A percentile compares a stretch with the other conserved stretches of the same genome.
Evolutionary conservation across 2,113 vertebrate species (phyloP).

Genomic region (Calonectris borealis): DNA sequence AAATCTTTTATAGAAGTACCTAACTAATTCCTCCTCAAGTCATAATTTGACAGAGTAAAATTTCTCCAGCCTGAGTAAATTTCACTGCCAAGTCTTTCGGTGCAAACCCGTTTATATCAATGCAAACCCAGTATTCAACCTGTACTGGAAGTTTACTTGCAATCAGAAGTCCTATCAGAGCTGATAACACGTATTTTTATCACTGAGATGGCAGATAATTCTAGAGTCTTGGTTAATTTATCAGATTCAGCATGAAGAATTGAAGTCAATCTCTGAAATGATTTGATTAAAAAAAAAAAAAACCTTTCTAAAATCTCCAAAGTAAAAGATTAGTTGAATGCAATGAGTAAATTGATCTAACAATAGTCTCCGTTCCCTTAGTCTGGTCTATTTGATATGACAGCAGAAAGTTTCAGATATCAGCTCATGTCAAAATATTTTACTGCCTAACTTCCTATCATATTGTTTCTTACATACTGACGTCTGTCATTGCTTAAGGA

Average conservation of each 20-base stretch:
- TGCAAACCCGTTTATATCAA: background rate
- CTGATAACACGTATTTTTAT: background rate
- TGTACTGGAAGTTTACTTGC: background rate
- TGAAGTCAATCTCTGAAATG: background rate
- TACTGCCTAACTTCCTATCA: background rate
- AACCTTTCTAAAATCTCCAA: background rate
- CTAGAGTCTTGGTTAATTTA: background rate
- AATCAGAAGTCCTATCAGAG: background rate
- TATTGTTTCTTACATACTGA: background rate
- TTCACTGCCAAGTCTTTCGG: background rate
- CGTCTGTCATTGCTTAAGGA: background rate
- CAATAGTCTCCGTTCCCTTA: background rate
- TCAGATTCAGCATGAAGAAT: background rate
- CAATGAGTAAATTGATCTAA: background rate
- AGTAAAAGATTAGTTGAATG: background rate
- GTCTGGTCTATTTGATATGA: background rate
- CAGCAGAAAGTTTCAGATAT: background rate
- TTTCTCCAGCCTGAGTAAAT: background rate
- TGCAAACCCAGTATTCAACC: background rate
- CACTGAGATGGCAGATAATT: background rate
- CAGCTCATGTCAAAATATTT: background rate
- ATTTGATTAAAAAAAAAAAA: background rate
- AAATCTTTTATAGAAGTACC: background rate
- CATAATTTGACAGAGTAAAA: background rate
- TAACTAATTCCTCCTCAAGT: background rate